Evolutionary conservation across 2,888 invertebrate species (phyloP).

Genomic region (Hypsopygia costalis): DNA sequence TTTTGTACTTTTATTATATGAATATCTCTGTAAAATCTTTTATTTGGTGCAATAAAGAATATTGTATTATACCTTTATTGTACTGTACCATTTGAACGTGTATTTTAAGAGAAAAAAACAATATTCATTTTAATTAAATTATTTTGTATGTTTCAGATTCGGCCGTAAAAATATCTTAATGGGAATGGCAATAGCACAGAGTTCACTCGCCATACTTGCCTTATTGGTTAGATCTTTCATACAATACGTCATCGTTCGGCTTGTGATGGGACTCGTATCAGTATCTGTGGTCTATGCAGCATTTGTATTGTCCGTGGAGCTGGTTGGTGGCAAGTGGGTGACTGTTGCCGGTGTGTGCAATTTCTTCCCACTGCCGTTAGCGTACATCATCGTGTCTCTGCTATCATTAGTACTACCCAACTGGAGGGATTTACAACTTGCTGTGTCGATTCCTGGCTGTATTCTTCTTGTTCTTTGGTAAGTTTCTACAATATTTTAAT

Average conservation of each 20-base stretch:
- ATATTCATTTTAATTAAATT: too few relatives aligned
- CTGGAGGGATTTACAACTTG: slow-evolving; percentile 86
- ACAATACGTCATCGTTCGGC: slow-evolving; percentile 85
- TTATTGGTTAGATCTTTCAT: slow-evolving; percentile 86
- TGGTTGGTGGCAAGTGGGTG: slow-evolving; percentile 89
- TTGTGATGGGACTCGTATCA: slow-evolving; percentile 86
- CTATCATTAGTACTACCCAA: slow-evolving; percentile 86
- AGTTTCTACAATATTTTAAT: slow-evolving; percentile 31
- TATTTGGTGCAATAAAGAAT: too few relatives aligned
- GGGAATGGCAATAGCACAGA: slow-evolving; percentile 85
- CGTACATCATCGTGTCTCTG: slow-evolving; percentile 87
- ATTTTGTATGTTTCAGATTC: slow-evolving; percentile 59
- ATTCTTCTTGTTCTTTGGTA: slow-evolving; percentile 84
- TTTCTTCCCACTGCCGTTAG: slow-evolving; percentile 88
- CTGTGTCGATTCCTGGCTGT: slow-evolving; percentile 86
- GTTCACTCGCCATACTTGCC: slow-evolving; percentile 84
- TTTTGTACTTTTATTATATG: too few relatives aligned
- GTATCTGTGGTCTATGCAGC: slow-evolving; percentile 92
- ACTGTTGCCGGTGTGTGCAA: slow-evolving; percentile 90
- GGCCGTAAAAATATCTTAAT: slow-evolving; percentile 89
- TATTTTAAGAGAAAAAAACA: too few relatives aligned
- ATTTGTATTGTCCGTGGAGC: slow-evolving; percentile 88
- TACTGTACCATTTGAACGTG: too few relatives aligned
- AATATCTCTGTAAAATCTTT: too few relatives aligned
- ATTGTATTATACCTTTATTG: too few relatives aligned